These are phyloP conservation scores for Terebella lapidaria DNA, from an alignment of 2,888 invertebrate species.

Conservation along the genomic window DNA sequence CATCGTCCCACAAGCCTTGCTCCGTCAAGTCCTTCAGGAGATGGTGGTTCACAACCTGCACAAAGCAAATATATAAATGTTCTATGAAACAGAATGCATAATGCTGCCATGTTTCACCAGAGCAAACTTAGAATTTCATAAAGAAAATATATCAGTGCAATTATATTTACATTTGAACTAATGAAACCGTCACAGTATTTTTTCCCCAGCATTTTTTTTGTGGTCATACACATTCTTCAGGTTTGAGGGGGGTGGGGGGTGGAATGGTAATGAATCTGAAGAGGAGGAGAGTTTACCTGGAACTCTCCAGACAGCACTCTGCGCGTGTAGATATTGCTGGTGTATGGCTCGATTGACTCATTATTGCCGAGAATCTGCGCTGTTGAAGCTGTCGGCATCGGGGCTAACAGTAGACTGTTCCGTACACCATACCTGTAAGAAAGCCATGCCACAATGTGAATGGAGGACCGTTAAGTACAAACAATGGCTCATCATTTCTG, in stretches of 20 bases:
- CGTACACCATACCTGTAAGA: slow-evolving; percentile 76
- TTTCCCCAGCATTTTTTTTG: too few species aligned
- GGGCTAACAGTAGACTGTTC: slow-evolving; percentile 88
- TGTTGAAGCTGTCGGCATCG: slow-evolving; percentile 98
- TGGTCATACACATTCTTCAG: too few species aligned
- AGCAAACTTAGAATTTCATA: not conserved
- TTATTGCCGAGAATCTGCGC: slow-evolving; percentile 99
- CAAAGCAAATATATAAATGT: slow-evolving; percentile 57
- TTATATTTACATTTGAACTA: too few species aligned
- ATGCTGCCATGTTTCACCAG: not conserved
- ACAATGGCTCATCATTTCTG: not conserved
- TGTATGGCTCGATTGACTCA: slow-evolving; percentile 96
- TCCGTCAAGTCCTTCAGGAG: slow-evolving; percentile 88
- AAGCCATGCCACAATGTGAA: too few species aligned
- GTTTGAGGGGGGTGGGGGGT: too few species aligned
- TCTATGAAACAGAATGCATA: too few species aligned
- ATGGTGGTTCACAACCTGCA: slow-evolving; percentile 91
- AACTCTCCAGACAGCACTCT: slow-evolving; percentile 94
- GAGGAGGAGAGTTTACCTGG: slow-evolving; percentile 56
- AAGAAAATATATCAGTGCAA: not conserved
- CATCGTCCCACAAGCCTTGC: slow-evolving; percentile 84
- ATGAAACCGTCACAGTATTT: too few species aligned
- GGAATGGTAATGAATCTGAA: too few species aligned
- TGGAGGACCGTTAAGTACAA: not conserved
- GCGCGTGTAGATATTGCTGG: slow-evolving; percentile 91